Conservation (phyloP, 35 echinoderm and acorn worm species). For the Eucidaris tribuloides region DNA sequence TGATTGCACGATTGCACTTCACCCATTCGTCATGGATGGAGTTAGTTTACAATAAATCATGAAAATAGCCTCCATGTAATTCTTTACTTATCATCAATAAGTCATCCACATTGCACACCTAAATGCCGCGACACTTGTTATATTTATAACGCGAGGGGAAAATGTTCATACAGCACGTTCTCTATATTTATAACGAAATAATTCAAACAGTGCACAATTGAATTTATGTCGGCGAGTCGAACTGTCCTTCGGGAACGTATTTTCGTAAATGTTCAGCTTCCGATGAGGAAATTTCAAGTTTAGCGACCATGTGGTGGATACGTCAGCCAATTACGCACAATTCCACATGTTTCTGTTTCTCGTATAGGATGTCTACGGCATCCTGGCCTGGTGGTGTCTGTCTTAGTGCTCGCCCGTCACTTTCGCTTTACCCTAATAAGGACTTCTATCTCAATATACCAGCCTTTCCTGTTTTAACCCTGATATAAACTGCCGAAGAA, state of each 20-base stretch:
- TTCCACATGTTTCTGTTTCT: slow-evolving; percentile 2
- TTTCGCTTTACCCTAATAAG: slow-evolving; percentile 6
- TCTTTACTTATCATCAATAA: no score
- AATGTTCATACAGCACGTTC: background rate
- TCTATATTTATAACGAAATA: background rate
- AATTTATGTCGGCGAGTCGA: background rate
- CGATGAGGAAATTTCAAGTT: slow-evolving; percentile 13
- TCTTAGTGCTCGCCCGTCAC: background rate
- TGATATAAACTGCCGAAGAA: no score
- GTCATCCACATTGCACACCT: no score
- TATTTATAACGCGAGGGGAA: no score
- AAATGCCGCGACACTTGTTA: no score
- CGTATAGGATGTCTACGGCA: background rate
- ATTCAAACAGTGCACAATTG: background rate
- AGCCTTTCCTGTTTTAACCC: no score
- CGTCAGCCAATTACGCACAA: background rate
- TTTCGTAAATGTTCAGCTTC: background rate
- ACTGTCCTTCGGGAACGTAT: background rate
- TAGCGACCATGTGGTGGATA: slow-evolving; percentile 7
- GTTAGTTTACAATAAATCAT: no score
- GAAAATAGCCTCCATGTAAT: no score
- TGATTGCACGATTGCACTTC: no score
- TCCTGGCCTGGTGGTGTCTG: background rate
- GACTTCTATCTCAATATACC: background rate
- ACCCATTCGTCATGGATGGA: no score